These are phyloP conservation scores for Psittacus erithacus DNA, from an alignment of 2,113 vertebrate genomes.

Conservation along the genomic window DNA sequence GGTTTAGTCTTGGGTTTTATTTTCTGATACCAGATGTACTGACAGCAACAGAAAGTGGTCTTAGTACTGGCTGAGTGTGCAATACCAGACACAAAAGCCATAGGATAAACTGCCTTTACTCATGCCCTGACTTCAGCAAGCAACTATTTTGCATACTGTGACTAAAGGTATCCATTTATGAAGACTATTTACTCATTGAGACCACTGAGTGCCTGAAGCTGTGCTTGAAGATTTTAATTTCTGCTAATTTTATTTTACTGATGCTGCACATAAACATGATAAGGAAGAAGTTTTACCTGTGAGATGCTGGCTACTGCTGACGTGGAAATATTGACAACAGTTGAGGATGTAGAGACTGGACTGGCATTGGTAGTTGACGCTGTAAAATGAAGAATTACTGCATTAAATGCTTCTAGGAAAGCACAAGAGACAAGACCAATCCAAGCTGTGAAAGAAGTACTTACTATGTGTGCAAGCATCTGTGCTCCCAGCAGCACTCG, in stretches of 20 bases:
- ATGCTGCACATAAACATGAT: background rate
- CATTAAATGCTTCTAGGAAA: conserved; percentile 16
- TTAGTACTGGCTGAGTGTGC: background rate
- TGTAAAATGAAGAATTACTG: conserved; percentile 59
- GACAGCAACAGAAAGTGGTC: background rate
- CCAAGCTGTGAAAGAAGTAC: background rate
- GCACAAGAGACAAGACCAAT: background rate
- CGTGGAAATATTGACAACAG: conserved; percentile 78
- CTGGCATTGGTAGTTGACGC: conserved; percentile 80
- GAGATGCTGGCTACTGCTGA: conserved; percentile 81
- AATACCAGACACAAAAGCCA: background rate
- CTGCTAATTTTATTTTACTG: background rate
- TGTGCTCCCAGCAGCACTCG: background rate
- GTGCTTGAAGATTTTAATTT: background rate
- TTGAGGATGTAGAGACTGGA: conserved; percentile 73
- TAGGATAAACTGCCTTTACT: background rate
- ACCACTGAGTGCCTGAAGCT: background rate
- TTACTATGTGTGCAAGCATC: background rate
- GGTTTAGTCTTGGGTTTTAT: background rate
- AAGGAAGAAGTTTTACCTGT: conserved; percentile 77
- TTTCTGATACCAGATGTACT: background rate
- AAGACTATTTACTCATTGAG: background rate
- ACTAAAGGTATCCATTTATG: background rate
- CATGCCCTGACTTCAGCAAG: background rate
- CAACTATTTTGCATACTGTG: background rate